Evolutionary conservation across 2,113 vertebrate genomes (phyloP).

Genomic region (Antigone vipio): DNA sequence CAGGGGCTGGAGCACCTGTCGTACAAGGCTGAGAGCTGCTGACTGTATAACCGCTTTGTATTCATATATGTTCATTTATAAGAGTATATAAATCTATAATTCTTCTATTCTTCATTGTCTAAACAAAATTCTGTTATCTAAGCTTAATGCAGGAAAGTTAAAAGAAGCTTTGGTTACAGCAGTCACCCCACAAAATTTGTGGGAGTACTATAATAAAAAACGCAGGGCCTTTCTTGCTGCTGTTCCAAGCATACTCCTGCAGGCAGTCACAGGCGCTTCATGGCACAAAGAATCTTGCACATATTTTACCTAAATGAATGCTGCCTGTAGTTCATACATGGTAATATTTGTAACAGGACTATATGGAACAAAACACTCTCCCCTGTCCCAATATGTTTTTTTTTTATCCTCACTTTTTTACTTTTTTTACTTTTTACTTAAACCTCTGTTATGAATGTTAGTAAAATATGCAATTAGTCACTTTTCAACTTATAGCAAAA

Average conservation of each 20-base stretch:
- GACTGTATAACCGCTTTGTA: background rate
- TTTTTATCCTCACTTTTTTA: background rate
- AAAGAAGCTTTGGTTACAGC: background rate
- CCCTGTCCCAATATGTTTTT: background rate
- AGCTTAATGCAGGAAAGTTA: background rate
- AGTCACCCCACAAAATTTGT: background rate
- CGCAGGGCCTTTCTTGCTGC: background rate
- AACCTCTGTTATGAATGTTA: background rate
- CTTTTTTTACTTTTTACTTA: no score
- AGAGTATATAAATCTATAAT: background rate
- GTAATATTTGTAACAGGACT: background rate
- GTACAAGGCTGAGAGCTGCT: background rate
- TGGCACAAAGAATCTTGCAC: background rate
- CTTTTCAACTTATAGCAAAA: background rate
- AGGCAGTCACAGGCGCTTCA: background rate
- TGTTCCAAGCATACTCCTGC: background rate
- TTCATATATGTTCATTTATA: background rate
- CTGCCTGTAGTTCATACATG: background rate
- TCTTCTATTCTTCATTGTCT: background rate
- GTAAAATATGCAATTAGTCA: background rate
- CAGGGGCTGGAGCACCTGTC: background rate
- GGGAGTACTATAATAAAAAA: background rate
- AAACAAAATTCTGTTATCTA: background rate
- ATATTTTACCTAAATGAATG: background rate
- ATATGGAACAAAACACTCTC: background rate